Evolutionary conservation across 2,888 invertebrate genomes (phyloP).

Genomic region (Phymatocera aterrima): DNA sequence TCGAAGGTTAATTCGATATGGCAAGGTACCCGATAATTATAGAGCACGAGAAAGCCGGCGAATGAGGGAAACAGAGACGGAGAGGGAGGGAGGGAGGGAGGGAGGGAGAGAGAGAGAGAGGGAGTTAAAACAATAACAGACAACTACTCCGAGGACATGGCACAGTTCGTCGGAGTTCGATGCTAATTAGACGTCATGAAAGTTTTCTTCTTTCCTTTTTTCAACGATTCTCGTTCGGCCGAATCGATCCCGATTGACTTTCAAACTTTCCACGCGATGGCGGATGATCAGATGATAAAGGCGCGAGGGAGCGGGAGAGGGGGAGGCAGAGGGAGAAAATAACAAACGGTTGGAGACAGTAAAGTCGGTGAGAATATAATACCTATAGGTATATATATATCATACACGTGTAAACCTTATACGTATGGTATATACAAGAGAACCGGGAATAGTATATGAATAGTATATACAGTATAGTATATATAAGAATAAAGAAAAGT

Average conservation of each 20-base stretch:
- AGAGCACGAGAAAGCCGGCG: too few relatives aligned
- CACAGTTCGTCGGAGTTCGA: constrained; percentile 9
- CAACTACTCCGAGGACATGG: neutral
- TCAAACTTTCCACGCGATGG: neutral
- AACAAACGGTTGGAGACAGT: constrained; percentile 18
- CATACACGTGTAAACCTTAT: neutral
- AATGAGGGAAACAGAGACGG: neutral
- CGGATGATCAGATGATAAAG: neutral
- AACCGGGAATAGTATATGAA: too few relatives aligned
- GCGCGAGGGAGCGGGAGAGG: neutral
- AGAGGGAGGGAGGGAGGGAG: neutral
- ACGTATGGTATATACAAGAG: neutral
- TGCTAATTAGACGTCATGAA: neutral
- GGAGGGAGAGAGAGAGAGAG: neutral
- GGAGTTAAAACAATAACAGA: constrained; percentile 20
- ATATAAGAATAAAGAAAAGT: constrained; percentile 4
- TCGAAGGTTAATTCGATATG: constrained; percentile 31
- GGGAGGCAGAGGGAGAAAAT: neutral
- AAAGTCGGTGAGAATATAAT: neutral
- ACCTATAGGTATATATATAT: neutral
- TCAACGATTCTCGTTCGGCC: neutral
- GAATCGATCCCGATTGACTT: neutral
- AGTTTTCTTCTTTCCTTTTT: neutral
- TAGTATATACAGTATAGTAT: neutral
- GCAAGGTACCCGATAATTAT: neutral